Evolutionary conservation across 2,797 vertebrate species (phyloP).

Genomic region (Acrossocheilus wenchowensis): DNA sequence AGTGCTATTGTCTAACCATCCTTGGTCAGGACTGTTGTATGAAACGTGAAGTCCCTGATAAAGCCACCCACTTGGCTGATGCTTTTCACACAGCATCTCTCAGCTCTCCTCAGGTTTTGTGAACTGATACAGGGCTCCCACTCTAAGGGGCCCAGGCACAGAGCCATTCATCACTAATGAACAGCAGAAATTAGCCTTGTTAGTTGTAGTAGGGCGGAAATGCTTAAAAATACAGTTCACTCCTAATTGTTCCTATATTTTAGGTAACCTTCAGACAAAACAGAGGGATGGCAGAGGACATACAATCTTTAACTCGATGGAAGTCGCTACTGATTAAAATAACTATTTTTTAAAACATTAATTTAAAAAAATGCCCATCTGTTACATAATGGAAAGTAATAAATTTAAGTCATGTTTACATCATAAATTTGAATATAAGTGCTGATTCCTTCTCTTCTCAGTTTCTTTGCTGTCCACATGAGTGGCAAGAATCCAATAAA

Average conservation of each 20-base stretch:
- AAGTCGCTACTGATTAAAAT: not conserved
- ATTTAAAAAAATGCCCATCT: not conserved
- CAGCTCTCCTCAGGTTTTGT: conserved; percentile 71
- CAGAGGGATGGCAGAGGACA: not conserved
- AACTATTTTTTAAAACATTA: not conserved
- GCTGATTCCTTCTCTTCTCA: not conserved
- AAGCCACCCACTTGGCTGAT: conserved; percentile 72
- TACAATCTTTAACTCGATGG: not conserved
- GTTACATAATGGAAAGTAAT: not conserved
- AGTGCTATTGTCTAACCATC: conserved; percentile 19
- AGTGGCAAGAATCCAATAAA: not conserved
- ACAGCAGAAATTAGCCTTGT: conserved; percentile 70
- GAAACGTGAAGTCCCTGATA: conserved; percentile 75
- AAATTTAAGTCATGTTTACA: too few relatives aligned
- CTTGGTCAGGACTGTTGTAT: conserved; percentile 27
- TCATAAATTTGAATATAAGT: not conserved
- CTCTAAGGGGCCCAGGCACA: conserved; percentile 60
- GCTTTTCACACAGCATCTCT: conserved; percentile 68
- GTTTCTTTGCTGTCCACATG: not conserved
- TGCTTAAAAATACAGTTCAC: conserved; percentile 49
- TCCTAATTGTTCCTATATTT: conserved; percentile 29
- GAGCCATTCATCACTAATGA: conserved; percentile 77
- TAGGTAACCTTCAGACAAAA: not conserved
- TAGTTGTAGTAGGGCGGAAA: conserved; percentile 55
- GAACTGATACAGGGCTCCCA: conserved; percentile 46